Conservation (phyloP, 2,113 vertebrate genomes). For the Crotophaga sulcirostris region DNA sequence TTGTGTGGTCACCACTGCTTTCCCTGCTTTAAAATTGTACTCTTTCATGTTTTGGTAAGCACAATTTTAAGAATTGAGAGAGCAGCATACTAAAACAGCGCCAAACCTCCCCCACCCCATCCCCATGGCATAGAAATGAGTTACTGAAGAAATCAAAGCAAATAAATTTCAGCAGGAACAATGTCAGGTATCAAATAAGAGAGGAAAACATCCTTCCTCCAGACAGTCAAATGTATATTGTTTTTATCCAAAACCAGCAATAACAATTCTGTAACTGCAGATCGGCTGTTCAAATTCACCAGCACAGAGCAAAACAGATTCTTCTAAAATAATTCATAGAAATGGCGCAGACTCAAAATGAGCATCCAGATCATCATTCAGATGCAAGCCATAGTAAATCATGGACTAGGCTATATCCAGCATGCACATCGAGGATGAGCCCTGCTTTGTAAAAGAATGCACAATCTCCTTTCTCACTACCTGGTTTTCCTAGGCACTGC, state of each 20-base stretch:
- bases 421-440: neutral
- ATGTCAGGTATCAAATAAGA: neutral
- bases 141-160: conserved; percentile 2
- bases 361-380: neutral
- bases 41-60: neutral
- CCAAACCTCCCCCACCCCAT: too few species aligned
- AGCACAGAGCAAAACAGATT: neutral
- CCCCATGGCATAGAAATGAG: neutral
- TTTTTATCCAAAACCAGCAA: neutral
- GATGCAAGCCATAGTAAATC: neutral
- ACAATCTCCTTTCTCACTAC: neutral
- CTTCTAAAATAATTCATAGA: neutral
- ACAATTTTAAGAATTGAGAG: neutral
- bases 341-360: neutral
- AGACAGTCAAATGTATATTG: neutral
- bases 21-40: neutral
- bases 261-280: neutral
- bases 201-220: neutral
- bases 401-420: neutral
- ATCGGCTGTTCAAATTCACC: neutral
- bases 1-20: neutral
- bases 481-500: neutral
- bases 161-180: neutral
- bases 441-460: neutral
- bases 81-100: neutral